A percentile compares a stretch with the other conserved stretches of the same genome.
These are phyloP conservation scores for Dasyornis broadbenti DNA, from an alignment of 2,113 vertebrate species.

Conservation along the genomic window DNA sequence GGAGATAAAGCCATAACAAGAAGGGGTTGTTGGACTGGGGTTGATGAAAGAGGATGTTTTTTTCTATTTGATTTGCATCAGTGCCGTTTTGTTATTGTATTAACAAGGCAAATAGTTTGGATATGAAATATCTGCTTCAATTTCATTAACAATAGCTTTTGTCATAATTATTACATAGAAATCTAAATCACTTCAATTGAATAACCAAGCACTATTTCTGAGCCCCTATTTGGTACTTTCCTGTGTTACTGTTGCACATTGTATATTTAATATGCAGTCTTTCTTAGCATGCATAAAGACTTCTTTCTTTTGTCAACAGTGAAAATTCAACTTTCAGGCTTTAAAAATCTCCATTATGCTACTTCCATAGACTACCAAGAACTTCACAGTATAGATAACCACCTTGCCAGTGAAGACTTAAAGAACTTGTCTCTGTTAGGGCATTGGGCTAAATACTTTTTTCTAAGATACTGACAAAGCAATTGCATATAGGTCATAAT, in stretches of 20 bases:
- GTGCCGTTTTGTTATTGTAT: neutral
- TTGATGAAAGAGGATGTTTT: fast-evolving
- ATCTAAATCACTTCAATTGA: neutral
- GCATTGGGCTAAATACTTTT: neutral
- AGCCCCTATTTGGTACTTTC: neutral
- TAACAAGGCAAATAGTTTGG: neutral
- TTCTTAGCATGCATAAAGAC: neutral
- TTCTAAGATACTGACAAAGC: neutral
- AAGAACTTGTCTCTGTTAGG: neutral
- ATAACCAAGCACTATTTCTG: neutral
- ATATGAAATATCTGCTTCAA: neutral
- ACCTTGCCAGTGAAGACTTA: neutral
- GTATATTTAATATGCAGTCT: neutral
- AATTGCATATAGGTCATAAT: neutral
- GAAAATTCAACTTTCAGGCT: neutral
- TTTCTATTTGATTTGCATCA: neutral
- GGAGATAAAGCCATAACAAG: neutral
- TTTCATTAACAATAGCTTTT: neutral
- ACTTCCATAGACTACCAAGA: fast-evolving
- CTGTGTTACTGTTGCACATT: neutral
- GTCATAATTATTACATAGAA: neutral
- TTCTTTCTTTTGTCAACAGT: neutral
- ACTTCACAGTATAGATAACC: neutral
- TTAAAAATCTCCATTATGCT: neutral
- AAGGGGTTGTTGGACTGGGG: neutral